Evolutionary conservation across 1,140 invertebrate species (phyloP), one percentile per base, ranked within the genome.

Genomic region (Leptonema lineaticorne): DNA sequence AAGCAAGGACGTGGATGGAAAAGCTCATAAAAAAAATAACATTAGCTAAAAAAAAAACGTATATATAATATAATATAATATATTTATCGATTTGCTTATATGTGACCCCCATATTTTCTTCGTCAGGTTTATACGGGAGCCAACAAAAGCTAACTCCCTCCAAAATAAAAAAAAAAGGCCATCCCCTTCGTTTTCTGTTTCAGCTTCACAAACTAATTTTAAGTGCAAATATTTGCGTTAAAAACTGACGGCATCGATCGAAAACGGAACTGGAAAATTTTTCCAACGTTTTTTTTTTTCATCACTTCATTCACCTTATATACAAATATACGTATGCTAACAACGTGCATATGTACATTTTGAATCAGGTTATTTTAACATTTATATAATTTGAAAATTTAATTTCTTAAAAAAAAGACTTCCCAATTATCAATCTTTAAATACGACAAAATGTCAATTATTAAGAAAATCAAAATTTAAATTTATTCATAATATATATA

Each of bases 191-290:
- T n/a, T n/a, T n/a, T n/a, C n/a, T n/a, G 5, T 53, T 53, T 26
- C 22, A n/a, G 18, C 18, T 22, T 14, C 22, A 26, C 18, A 24
- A 53, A 53, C 50, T 53, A 53, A 53, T 53, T 53, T 53, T 53
- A 53, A 53, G 20, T 53, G 20, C 50, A 53, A 53, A 53, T 22
- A 53, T 53, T 53, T 53, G 22, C 50, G 24, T 24, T 14, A 53
- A 26, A 53, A 53, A 53, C 18, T 53, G 50, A 53, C 50, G 22
- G 18, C 22, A 24, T 26, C 50, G 22, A 53, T 53, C 50, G 20
- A 53, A 50, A 22, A 6, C 24, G 9, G 30, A 5, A 11, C 11
- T 16, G 2, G 37, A 41, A 11, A n/a, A n/a, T n/a, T n/a, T n/a
- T n/a, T n/a, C n/a, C n/a, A n/a, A n/a, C n/a, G n/a, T n/a, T 45